Conservation (phyloP, 2,113 vertebrate genomes). For the Glaucomys volans region DNA sequence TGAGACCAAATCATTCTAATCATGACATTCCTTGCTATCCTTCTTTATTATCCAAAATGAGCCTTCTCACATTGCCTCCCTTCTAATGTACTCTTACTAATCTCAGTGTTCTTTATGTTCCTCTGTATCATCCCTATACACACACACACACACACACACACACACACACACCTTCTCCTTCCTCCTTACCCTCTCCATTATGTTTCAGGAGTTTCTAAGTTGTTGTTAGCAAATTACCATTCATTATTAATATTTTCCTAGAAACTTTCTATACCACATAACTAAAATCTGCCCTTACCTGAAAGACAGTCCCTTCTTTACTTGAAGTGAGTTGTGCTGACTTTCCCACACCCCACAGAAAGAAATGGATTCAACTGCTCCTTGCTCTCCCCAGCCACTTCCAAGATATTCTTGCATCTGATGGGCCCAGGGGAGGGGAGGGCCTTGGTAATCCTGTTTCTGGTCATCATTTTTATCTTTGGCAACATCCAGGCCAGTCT, state of each 20-base stretch:
- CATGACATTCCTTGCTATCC: not conserved
- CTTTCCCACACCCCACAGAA: not conserved
- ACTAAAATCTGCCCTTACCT: not conserved
- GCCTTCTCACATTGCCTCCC: not conserved
- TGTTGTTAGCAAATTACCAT: constrained; percentile 39
- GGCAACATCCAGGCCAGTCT: not conserved
- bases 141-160: not conserved
- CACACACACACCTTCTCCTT: not conserved
- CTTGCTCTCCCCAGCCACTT: not conserved
- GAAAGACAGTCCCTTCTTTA: not conserved
- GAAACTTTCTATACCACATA: constrained; percentile 30
- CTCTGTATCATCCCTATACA: not conserved
- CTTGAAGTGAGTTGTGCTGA: not conserved
- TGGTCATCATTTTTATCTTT: constrained; percentile 16
- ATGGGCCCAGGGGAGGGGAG: not conserved
- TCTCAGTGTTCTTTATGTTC: not conserved
- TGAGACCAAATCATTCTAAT: not conserved
- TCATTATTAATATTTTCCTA: constrained; percentile 6
- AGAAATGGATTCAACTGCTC: not conserved
- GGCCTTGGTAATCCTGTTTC: not conserved
- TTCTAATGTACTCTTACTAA: not conserved
- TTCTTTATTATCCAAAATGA: not conserved
- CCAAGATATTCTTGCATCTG: constrained; percentile 2
- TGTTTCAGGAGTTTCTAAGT: constrained; percentile 33
- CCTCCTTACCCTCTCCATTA: not conserved